These are phyloP conservation scores for Napeogenes sylphis DNA, from an alignment of 2,888 invertebrate genomes.

Conservation along the genomic window DNA sequence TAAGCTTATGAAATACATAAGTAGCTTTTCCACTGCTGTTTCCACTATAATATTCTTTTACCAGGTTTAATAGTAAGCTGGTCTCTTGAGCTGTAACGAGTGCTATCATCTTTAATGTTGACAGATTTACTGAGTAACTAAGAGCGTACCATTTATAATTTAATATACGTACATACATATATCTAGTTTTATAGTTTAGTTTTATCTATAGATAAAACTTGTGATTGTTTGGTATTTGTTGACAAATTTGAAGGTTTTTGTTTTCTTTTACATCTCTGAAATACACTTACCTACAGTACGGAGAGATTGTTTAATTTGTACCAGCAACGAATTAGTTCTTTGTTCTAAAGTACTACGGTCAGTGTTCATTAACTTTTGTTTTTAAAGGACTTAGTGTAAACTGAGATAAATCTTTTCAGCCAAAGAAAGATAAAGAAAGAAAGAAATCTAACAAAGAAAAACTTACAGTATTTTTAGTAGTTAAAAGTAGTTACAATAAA, in stretches of 20 bases:
- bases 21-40: neutral
- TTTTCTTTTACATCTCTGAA: too few relatives aligned
- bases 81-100: constrained; percentile 15
- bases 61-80: constrained; percentile 5
- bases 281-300: constrained; percentile 1
- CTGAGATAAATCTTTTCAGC: neutral
- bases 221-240: too few relatives aligned
- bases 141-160: too few relatives aligned
- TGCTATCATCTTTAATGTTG: constrained; percentile 17
- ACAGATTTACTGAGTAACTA: constrained; percentile 12
- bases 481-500: too few relatives aligned
- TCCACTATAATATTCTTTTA: neutral
- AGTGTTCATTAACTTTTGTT: constrained; percentile 49
- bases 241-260: too few relatives aligned
- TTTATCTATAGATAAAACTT: too few relatives aligned
- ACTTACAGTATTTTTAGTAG: too few relatives aligned
- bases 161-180: too few relatives aligned
- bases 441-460: too few relatives aligned
- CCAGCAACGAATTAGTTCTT: constrained; percentile 46
- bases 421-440: neutral
- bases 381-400: constrained; percentile 17
- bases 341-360: constrained; percentile 51
- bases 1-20: neutral
- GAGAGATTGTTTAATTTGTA: constrained; percentile 39
- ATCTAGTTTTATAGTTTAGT: too few relatives aligned